A percentile compares a stretch with the other conserved stretches of the same genome.
phyloP scores from a whole-genome alignment of 2,888 invertebrate genomes.

The Athalia rosae region DNA sequence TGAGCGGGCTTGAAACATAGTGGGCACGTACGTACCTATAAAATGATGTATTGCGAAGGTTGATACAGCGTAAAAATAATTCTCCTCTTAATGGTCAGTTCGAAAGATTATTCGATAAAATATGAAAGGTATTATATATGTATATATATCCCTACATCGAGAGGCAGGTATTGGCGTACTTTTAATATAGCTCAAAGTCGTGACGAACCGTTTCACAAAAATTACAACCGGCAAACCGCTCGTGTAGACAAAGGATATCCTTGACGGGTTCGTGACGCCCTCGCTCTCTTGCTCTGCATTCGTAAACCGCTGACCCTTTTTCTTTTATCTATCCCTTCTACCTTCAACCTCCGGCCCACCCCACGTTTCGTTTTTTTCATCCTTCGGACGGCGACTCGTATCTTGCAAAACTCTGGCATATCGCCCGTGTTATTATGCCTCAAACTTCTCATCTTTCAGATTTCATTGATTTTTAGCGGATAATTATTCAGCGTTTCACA shows the following conservation, averaged over 20 bases:
- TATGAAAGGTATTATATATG: conserved; percentile 25
- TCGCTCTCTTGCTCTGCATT: conserved; percentile 42
- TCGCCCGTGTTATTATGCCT: conserved; percentile 17
- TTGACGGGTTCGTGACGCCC: conserved; percentile 41
- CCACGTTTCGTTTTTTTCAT: not conserved
- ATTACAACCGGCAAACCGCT: conserved; percentile 25
- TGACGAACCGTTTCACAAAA: conserved; percentile 37
- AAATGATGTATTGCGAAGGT: conserved; percentile 29
- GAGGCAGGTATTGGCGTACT: conserved; percentile 41
- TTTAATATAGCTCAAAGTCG: conserved; percentile 41
- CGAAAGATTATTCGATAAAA: conserved; percentile 40
- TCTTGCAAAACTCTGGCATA: conserved; percentile 22
- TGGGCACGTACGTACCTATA: conserved; percentile 10
- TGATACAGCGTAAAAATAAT: conserved; percentile 33
- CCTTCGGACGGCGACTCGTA: conserved; percentile 22
- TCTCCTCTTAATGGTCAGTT: conserved; percentile 33
- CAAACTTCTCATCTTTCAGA: conserved; percentile 5
- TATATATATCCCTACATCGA: not conserved
- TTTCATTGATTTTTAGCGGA: conserved; percentile 19
- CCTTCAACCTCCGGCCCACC: not conserved
- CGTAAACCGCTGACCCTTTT: conserved; percentile 41
- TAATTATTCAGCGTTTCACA: not conserved
- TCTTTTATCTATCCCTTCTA: conserved; percentile 10
- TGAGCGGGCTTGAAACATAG: conserved; percentile 30
- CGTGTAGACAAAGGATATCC: conserved; percentile 42